A percentile compares a stretch with the other conserved stretches of the same genome.
These are phyloP conservation scores for Leuciscus waleckii DNA, from an alignment of 2,797 vertebrate genomes.

Conservation along the genomic window DNA sequence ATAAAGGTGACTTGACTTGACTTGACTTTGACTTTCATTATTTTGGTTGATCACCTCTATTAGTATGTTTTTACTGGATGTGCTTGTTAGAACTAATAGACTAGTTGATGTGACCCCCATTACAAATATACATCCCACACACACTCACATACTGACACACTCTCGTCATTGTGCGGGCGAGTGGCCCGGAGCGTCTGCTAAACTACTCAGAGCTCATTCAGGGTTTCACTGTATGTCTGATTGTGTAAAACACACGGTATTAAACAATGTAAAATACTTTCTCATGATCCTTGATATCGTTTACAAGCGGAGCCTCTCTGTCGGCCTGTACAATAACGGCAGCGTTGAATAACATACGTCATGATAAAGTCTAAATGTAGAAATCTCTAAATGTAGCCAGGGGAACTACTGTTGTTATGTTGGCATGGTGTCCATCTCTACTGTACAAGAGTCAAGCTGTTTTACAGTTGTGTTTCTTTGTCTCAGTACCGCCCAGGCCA, in stretches of 20 bases:
- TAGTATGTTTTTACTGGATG: neutral
- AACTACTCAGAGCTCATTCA: slow-evolving; percentile 39
- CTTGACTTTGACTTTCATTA: too few relatives aligned
- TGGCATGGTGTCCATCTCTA: slow-evolving; percentile 40
- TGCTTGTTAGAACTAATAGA: neutral
- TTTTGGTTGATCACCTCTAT: neutral
- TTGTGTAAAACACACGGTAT: slow-evolving; percentile 20
- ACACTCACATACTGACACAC: slow-evolving; percentile 34
- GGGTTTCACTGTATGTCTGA: slow-evolving; percentile 24
- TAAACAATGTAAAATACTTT: slow-evolving; percentile 40
- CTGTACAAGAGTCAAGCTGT: slow-evolving; percentile 14
- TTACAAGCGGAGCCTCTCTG: neutral
- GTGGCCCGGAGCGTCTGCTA: slow-evolving; percentile 26
- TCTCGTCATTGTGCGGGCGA: neutral
- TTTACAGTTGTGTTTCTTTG: slow-evolving; percentile 44
- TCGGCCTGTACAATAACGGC: neutral
- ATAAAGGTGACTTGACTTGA: too few relatives aligned
- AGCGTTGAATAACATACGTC: slow-evolving; percentile 24
- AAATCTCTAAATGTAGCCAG: slow-evolving; percentile 23
- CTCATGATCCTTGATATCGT: slow-evolving; percentile 29
- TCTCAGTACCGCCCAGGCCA: slow-evolving; percentile 85
- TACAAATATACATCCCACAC: slow-evolving; percentile 12
- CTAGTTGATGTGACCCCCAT: neutral
- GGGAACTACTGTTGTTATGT: slow-evolving; percentile 43
- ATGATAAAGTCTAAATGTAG: slow-evolving; percentile 37